Conservation (phyloP, 2,797 vertebrate genomes). For the Pseudochromis fuscus region DNA sequence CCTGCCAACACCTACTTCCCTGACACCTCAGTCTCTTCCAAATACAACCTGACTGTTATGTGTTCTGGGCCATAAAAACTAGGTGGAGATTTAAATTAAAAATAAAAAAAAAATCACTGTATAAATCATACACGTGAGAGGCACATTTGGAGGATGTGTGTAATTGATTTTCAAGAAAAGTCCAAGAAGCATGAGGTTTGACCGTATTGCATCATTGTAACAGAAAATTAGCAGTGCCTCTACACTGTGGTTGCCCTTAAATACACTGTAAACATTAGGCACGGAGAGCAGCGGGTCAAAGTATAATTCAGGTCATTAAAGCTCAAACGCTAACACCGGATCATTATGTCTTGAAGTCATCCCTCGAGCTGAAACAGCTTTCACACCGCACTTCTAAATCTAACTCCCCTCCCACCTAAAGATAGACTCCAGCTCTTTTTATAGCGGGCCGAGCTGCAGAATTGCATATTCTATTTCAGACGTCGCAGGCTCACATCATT, state of each 20-base stretch:
- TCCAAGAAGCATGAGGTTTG: slow-evolving; percentile 13
- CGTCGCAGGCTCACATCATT: slow-evolving; percentile 77
- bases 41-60: slow-evolving; percentile 44
- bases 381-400: slow-evolving; percentile 65
- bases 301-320: slow-evolving; percentile 55
- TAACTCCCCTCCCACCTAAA: slow-evolving; percentile 66
- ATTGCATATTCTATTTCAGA: slow-evolving; percentile 83
- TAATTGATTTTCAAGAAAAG: slow-evolving; percentile 55
- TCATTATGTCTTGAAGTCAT: slow-evolving; percentile 64
- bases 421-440: slow-evolving; percentile 71
- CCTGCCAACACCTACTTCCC: slow-evolving; percentile 72
- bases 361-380: slow-evolving; percentile 57
- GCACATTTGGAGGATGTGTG: slow-evolving; percentile 31
- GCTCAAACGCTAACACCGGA: slow-evolving; percentile 49
- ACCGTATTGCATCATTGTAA: slow-evolving; percentile 36
- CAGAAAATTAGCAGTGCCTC: slow-evolving; percentile 20
- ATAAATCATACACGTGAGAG: slow-evolving; percentile 52
- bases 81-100: slow-evolving; percentile 40
- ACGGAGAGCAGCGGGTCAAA: slow-evolving; percentile 26
- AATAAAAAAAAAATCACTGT: slow-evolving; percentile 15
- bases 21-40: slow-evolving; percentile 56
- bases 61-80: slow-evolving; percentile 35
- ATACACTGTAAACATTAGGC: slow-evolving; percentile 35
- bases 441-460: slow-evolving; percentile 71
- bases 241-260: slow-evolving; percentile 23